A percentile compares a stretch with the other conserved stretches of the same genome.
phyloP scores from a whole-genome alignment of 2,888 invertebrate species.

The Lycocerus yunnanus region DNA sequence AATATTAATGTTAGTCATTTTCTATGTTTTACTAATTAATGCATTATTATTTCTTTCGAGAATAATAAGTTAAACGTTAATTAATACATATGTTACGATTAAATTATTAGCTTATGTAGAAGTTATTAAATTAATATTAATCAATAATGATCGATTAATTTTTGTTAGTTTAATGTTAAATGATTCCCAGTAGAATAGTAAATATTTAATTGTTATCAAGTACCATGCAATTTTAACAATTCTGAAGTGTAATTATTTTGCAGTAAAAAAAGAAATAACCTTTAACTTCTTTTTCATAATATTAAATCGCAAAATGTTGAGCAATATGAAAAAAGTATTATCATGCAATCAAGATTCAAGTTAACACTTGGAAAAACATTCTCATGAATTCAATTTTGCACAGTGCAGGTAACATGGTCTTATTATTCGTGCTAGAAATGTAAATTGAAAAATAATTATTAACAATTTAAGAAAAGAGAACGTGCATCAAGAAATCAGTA shows the following conservation, averaged over 20 bases:
- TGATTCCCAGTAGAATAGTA: neutral
- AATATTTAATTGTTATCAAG: neutral
- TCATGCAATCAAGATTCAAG: neutral
- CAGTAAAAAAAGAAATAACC: neutral
- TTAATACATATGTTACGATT: neutral
- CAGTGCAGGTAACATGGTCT: constrained; percentile 16
- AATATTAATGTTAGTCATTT: neutral
- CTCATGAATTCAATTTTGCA: constrained; percentile 8
- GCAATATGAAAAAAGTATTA: neutral
- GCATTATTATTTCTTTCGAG: neutral
- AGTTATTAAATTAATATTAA: neutral
- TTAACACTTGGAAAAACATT: neutral
- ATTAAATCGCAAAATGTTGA: neutral
- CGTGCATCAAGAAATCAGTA: constrained; percentile 19
- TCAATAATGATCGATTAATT: neutral
- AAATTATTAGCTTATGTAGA: neutral
- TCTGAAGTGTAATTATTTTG: neutral
- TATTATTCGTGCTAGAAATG: neutral
- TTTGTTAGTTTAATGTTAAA: neutral
- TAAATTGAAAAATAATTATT: neutral
- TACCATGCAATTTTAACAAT: neutral
- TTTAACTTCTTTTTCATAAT: neutral
- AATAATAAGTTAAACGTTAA: neutral
- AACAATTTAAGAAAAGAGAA: neutral
- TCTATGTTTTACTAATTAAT: neutral